Percentiles rank a stretch among this genome's conserved stretches.
Evolutionary conservation across 2,797 vertebrate genomes (phyloP).

Genomic region (Varecia variegata): DNA sequence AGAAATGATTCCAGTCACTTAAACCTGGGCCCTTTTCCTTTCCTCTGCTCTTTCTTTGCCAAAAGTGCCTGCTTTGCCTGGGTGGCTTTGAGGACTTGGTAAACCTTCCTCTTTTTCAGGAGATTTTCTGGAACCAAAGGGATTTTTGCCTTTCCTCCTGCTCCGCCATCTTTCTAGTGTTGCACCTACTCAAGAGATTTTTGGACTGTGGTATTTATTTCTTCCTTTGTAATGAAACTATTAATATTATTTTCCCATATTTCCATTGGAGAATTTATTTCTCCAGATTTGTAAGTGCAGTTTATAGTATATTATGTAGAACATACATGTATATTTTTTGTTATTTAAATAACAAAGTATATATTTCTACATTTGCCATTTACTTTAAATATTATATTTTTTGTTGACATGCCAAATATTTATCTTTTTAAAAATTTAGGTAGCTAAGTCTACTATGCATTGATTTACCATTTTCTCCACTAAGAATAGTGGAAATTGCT

Average conservation of each 20-base stretch:
- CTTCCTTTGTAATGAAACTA: not conserved
- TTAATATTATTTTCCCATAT: not conserved
- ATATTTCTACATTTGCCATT: not conserved
- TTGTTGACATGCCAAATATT: not conserved
- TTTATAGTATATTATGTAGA: not conserved
- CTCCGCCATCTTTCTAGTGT: no score
- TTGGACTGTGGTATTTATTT: not conserved
- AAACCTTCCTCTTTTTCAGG: no score
- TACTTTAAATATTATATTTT: not conserved
- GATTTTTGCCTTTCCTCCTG: no score
- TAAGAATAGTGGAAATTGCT: not conserved
- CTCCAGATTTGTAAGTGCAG: not conserved
- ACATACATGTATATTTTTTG: not conserved
- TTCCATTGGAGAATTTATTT: not conserved
- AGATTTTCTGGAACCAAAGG: no score
- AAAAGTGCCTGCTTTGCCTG: no score
- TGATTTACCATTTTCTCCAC: not conserved
- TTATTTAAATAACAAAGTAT: not conserved
- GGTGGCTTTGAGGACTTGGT: no score
- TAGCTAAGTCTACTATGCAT: not conserved
- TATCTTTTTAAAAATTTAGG: not conserved
- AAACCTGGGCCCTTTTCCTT: no score
- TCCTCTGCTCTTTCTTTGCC: no score
- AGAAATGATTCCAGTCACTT: no score
- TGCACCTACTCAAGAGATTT: not conserved